Percentiles rank a stretch among this genome's conserved stretches.
Conservation (phyloP, 2,888 invertebrate genomes). For the Epistrophella euchroma region DNA sequence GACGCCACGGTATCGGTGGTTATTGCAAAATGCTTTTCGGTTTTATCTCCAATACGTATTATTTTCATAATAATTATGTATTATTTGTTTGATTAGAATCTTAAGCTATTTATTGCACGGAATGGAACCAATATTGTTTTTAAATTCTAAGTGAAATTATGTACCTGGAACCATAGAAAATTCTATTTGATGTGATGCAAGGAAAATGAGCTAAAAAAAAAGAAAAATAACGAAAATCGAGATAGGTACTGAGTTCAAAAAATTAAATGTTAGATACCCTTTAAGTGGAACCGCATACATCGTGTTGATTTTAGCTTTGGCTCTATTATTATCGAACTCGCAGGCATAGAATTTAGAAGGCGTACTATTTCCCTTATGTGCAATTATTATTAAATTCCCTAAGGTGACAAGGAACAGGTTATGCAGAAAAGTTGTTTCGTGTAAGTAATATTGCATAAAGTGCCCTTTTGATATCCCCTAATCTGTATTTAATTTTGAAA, state of each 20-base stretch:
- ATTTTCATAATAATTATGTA: neutral
- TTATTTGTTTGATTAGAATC: neutral
- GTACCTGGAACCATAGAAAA: neutral
- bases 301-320: neutral
- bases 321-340: slow-evolving; percentile 24
- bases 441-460: slow-evolving; percentile 29
- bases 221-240: neutral
- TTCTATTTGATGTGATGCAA: neutral
- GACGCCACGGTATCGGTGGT: neutral
- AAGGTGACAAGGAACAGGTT: neutral
- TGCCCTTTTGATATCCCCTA: slow-evolving; percentile 26
- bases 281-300: slow-evolving; percentile 1
- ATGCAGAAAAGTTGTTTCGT: slow-evolving; percentile 4
- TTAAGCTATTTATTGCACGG: neutral
- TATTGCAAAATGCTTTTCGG: neutral
- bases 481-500: slow-evolving; percentile 31
- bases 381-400: neutral
- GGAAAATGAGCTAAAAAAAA: neutral
- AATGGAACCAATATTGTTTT: neutral
- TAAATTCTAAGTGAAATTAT: neutral
- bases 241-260: neutral
- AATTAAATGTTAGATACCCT: neutral
- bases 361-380: neutral
- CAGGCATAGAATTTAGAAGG: neutral
- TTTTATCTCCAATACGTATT: neutral